Conservation (phyloP, 2,888 invertebrate species). For the Mythimna ferrago region DNA sequence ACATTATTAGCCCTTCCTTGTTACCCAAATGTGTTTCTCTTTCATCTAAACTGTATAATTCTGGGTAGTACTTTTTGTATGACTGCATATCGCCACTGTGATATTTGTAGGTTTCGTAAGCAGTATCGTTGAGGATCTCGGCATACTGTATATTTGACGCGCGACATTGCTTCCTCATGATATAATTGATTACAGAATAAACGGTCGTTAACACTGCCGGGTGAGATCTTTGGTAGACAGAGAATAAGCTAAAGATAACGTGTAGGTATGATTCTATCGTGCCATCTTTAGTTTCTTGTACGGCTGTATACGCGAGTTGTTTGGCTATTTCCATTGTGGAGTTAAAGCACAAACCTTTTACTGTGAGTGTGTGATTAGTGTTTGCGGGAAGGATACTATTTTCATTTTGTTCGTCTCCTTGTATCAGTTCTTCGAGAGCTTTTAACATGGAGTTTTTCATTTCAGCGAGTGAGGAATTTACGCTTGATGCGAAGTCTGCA, state of each 20-base stretch:
- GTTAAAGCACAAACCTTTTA: constrained; percentile 87
- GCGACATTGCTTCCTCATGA: constrained; percentile 54
- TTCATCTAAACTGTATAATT: constrained; percentile 68
- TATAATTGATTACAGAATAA: constrained; percentile 68
- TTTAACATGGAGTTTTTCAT: constrained; percentile 87
- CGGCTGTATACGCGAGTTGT: constrained; percentile 88
- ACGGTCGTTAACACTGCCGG: constrained; percentile 64
- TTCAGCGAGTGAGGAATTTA: constrained; percentile 84
- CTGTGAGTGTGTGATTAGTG: constrained; percentile 78
- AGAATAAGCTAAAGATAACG: constrained; percentile 72
- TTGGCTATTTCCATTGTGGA: constrained; percentile 88
- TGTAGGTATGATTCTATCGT: constrained; percentile 50
- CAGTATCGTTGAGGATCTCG: constrained; percentile 70
- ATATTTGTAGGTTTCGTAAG: constrained; percentile 62
- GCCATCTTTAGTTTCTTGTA: constrained; percentile 68
- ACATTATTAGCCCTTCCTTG: constrained; percentile 85
- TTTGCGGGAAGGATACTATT: constrained; percentile 25
- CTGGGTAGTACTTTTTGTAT: constrained; percentile 78
- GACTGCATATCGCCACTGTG: constrained; percentile 56
- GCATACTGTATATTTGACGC: constrained; percentile 52
- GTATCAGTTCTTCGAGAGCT: constrained; percentile 71
- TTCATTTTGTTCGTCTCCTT: constrained; percentile 54
- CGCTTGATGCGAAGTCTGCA: constrained; percentile 78
- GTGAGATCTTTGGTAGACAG: constrained; percentile 78
- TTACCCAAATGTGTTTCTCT: constrained; percentile 73